phyloP scores from a whole-genome alignment of 2,888 invertebrate genomes.

The Macrosiphum euphorbiae region DNA sequence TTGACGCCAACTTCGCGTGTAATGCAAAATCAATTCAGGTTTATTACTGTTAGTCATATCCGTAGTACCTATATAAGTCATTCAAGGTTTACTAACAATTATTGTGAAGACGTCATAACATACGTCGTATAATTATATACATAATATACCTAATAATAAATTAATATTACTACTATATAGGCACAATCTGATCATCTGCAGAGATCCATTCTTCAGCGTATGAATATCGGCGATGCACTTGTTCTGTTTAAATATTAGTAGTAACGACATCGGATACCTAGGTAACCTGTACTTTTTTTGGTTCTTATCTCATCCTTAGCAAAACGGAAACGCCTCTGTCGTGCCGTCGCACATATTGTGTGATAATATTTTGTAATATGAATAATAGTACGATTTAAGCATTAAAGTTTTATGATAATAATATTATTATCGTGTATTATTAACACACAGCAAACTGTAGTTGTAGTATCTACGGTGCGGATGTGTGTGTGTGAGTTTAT shows the following conservation, averaged over 20 bases:
- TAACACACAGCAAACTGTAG: not conserved
- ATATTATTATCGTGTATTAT: not conserved
- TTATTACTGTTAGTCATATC: not conserved
- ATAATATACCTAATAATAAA: too few species aligned
- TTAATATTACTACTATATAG: not conserved
- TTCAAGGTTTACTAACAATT: not conserved
- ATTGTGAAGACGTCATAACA: not conserved
- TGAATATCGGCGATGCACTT: not conserved
- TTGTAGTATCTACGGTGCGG: not conserved
- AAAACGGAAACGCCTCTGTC: not conserved
- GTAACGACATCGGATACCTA: too few species aligned
- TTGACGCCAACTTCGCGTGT: not conserved
- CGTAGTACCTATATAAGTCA: not conserved
- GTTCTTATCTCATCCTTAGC: not conserved
- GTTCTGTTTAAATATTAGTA: not conserved
- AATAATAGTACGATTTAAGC: not conserved
- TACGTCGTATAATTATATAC: not conserved
- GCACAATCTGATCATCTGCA: not conserved
- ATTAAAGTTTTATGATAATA: not conserved
- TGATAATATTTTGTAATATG: not conserved
- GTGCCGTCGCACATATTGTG: not conserved
- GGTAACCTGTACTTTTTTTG: not conserved
- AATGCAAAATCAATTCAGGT: not conserved
- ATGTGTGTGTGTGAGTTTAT: too few species aligned
- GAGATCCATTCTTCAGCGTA: not conserved